A percentile compares a stretch with the other conserved stretches of the same genome.
Evolutionary conservation across 2,888 invertebrate genomes (phyloP).

Genomic region (Proisotoma minuta): DNA sequence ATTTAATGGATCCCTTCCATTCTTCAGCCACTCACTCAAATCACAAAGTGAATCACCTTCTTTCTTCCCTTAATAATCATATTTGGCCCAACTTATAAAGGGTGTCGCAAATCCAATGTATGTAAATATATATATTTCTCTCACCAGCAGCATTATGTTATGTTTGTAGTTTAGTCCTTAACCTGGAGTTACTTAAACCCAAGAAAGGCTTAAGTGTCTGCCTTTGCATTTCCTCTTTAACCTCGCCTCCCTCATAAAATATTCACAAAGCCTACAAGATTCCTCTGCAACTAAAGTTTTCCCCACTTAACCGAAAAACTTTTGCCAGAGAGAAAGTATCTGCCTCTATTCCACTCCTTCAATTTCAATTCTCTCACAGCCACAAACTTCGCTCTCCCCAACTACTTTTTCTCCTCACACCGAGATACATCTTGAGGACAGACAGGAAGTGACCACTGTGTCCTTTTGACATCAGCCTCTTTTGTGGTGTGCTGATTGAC

Average conservation of each 20-base stretch:
- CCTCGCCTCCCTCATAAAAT: conserved; percentile 15
- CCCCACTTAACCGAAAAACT: conserved; percentile 15
- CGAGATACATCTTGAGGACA: not conserved
- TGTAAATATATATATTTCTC: too few species aligned
- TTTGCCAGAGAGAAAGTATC: not conserved
- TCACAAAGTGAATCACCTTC: too few species aligned
- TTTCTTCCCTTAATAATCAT: too few species aligned
- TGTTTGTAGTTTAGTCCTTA: too few species aligned
- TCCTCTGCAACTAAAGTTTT: conserved; percentile 10
- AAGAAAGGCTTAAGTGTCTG: not conserved
- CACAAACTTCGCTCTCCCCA: not conserved
- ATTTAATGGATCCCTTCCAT: too few species aligned
- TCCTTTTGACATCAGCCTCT: not conserved
- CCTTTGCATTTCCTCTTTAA: conserved; percentile 12
- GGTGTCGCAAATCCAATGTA: too few species aligned
- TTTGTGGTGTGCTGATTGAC: not conserved
- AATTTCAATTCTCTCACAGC: not conserved
- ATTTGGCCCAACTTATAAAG: too few species aligned
- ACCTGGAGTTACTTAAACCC: too few species aligned
- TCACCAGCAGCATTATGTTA: too few species aligned
- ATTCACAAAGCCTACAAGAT: conserved; percentile 14
- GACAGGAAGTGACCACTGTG: conserved; percentile 3
- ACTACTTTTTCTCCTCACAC: not conserved
- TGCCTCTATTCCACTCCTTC: not conserved
- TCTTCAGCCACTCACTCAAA: too few species aligned